Base-by-base conservation (phyloP, 2,888 invertebrate species). In the Cremastobaeus sp. region DNA sequence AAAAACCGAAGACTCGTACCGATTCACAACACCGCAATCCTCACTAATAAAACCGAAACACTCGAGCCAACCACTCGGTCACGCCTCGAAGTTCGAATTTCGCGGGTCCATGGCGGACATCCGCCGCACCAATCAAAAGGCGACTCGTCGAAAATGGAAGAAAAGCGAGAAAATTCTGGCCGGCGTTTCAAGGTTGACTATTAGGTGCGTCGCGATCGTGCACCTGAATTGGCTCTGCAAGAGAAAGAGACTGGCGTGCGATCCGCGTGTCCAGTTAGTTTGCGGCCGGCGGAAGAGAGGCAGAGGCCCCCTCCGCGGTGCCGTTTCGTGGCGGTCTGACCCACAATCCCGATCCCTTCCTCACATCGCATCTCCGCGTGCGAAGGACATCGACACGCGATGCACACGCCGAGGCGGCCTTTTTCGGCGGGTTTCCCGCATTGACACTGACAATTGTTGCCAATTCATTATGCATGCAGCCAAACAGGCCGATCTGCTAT, bases 261-360 rank as follows among this genome's bases (percentile, higher is more conserved):
- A 83, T 81, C 81, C 81, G 82, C 78, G 79, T 85, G 86, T 85
- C 86, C 86, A 85, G 86, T 85, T 86, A 85, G 83, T 82, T 85
- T 78, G 82, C 79, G 80, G 81, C 83, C 82, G 80, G 82, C 79
- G 80, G 78, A 77, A 65, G 66, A 77, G 64, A 76, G 76, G 81
- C 83, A 84, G 82, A 84, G 84, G 84, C 81, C 59, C 78, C 73
- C 82, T 81, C 82, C 82, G 74, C 79, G 81, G 77, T 78, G 62
- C 80, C 75, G 77, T 74, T 77, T 55, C 30, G 60, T 43, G 52
- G 47, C 77, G 76, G 81, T 69, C 60, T 83, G 86, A 86, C 86
- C 86, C 85, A 86, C 86, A 86, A 86, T 86, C 82, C 79, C 76
- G 76, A 65, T 76, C 78, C 79, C 77, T 77, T 78, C 78, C 77